Evolutionary conservation across 2,113 vertebrate species (phyloP).

Genomic region (Colistium nudipinnis): DNA sequence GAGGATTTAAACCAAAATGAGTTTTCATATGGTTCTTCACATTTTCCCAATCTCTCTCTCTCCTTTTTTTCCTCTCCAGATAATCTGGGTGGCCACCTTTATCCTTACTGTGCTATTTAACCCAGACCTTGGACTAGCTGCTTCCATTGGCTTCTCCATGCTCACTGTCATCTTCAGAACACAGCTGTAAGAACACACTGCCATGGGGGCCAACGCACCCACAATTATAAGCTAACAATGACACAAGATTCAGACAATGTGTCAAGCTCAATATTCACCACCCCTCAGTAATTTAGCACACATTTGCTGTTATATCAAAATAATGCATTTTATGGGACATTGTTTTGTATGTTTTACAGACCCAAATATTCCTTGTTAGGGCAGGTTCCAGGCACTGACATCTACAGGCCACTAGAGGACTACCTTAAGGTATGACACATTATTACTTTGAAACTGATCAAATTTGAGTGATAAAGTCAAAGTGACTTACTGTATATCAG

Average conservation of each 20-base stretch:
- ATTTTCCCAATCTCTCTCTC: neutral
- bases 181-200: conserved; percentile 85
- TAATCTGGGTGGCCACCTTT: conserved; percentile 91
- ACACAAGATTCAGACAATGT: neutral
- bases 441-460: too few relatives aligned
- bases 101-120: conserved; percentile 88
- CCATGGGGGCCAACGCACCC: neutral
- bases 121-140: conserved; percentile 88
- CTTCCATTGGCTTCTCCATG: conserved; percentile 86
- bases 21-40: too few relatives aligned
- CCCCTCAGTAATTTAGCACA: neutral
- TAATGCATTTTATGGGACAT: neutral
- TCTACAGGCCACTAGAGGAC: conserved; percentile 89
- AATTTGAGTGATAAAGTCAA: too few relatives aligned
- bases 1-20: too few relatives aligned
- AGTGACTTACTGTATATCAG: too few relatives aligned
- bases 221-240: neutral
- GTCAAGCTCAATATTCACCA: neutral
- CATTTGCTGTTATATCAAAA: neutral
- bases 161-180: conserved; percentile 91
- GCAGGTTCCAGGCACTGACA: conserved; percentile 84
- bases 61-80: conserved; percentile 62
- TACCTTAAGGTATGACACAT: conserved; percentile 87
- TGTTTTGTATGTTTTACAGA: conserved; percentile 71
- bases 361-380: conserved; percentile 93